Conservation (phyloP, 2,113 vertebrate species). For the Pyrgilauda ruficollis region DNA sequence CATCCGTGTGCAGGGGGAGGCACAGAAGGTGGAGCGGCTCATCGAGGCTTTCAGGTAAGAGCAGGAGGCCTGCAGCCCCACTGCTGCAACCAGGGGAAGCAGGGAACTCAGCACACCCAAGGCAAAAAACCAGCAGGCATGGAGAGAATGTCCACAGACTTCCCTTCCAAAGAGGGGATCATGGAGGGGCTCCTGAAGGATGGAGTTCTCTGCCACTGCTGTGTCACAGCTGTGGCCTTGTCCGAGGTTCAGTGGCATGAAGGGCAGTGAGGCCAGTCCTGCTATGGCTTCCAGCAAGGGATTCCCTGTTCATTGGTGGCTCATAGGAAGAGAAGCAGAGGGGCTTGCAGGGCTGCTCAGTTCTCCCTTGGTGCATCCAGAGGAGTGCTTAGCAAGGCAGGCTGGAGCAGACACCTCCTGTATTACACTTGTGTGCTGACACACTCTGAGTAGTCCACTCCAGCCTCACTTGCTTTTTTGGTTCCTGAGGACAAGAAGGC, state of each 20-base stretch:
- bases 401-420: neutral
- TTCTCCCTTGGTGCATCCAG: neutral
- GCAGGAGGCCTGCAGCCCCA: neutral
- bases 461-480: neutral
- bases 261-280: neutral
- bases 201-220: neutral
- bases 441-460: neutral
- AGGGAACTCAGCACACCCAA: neutral
- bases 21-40: slow-evolving; percentile 97
- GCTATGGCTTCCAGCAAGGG: neutral
- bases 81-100: neutral
- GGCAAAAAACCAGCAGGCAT: neutral
- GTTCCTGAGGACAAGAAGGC: neutral
- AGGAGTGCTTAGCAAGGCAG: neutral
- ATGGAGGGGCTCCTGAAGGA: neutral
- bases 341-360: neutral
- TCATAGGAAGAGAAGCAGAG: neutral
- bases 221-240: neutral
- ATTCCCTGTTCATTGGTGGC: neutral
- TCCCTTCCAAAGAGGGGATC: neutral
- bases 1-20: slow-evolving; percentile 95
- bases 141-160: neutral
- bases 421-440: too few relatives aligned
- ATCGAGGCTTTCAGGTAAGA: slow-evolving; percentile 98
- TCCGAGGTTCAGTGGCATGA: neutral